Evolutionary conservation across 2,888 invertebrate genomes (phyloP), one percentile per base, ranked within the genome.

Genomic region (Oscheius sp.): DNA sequence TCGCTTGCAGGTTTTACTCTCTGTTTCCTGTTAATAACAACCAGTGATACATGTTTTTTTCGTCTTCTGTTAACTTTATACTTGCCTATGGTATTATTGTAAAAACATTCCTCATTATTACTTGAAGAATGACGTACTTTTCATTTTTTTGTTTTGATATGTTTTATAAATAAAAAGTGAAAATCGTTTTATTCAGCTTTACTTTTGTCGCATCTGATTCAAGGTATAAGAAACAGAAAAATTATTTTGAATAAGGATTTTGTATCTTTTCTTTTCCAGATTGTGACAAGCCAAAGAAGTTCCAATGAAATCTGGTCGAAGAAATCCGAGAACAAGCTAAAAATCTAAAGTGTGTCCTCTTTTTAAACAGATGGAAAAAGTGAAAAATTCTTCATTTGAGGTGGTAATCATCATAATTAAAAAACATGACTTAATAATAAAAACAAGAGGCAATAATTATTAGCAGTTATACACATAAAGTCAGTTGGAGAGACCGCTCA

Each of bases 401-500:
- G 22, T 22, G 47, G 47, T 36, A 14, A 36, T n/a, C n/a, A 36
- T 36, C 4, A 54, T 33, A 54, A 54, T 22, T 33, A 33, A 20
- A 54, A 32, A 20, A 33, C 30, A 47, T 6, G 12, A 47, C 20
- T 36, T 36, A 36, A 9, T 36, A 47, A 24, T 24, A 47, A 47
- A 47, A 17, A 41, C 14, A 20, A 20, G 14, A 17, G 41, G 41
- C 41, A 24, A 24, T 20, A 24, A 47, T 22, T 24, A 47, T 22
- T 24, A 17, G 20, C 47, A 20, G 32, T 32, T 54, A 33, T 33
- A 54, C n/a, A 33, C 20, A 33, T 20, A 59, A 59, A 14, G 28
- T 8, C 8, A 57, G 36, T 9, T n/a, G 24, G 24, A 38, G 59
- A 59, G 59, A 59, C 59, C 59, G 44, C 54, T 17, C 59, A 59